Base-by-base conservation (phyloP, 2,888 invertebrate species). In the Pachliopta kotzebuea region DNA sequence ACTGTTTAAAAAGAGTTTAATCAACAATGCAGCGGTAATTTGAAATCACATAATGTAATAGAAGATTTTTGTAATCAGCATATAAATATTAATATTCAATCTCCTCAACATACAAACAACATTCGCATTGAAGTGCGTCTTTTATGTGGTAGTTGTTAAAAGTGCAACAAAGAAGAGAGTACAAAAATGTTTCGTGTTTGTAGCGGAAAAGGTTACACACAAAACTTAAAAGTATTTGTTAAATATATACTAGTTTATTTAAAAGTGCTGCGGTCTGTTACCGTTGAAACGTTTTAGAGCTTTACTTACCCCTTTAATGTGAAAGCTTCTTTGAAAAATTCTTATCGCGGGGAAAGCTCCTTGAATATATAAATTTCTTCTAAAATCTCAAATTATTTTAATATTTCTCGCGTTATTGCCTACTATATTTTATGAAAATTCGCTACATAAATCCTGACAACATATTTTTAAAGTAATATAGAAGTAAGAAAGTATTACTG, bases 321-420 rank as follows among this genome's bases (percentile, higher is more conserved):
- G 20, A 50, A 50, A 50, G 50, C 50, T 50, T 50, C 50, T 50
- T 50, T 50, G 50, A 50, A 50, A 50, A 50, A 21, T 50, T 20
- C 21, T 50, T 21, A 50, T 50, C 50, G 7, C 2, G 7, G 4
- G 49, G n/a, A 49, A 4, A 20, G n/a, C n/a, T 20, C 21, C 50
- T 21, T 50, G 8, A 50, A 20, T 21, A 3, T 6, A 26, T 21
- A 50, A 7, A 9, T 50, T 21, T 7, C 50, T 50, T 50, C 8
- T 50, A 50, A 21, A 7, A 21, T 50, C 1, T 49, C 1, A 21
- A 9, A 50, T 50, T 6, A 6, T 8, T 11, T 50, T 6, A 21
- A 21, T 9, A 50, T 20, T 50, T 50, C n/a, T 4, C 17, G n/a
- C 17, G n/a, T 49, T 18, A 37, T 14, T 37, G 37, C 37, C n/a